Evolutionary conservation across 1,140 invertebrate species (phyloP).

Genomic region (Chelonus insularis): DNA sequence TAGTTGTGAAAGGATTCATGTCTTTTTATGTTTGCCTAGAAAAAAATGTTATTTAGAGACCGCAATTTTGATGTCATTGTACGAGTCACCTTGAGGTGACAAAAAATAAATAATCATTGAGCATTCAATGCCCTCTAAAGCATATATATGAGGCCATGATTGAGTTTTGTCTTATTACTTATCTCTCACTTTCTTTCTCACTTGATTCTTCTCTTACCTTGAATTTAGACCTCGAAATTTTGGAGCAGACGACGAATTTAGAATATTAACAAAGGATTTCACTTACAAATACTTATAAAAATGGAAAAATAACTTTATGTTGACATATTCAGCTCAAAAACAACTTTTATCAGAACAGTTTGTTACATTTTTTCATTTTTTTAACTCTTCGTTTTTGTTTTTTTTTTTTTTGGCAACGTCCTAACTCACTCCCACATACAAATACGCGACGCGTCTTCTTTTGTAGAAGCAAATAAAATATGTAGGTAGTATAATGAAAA

Average conservation of each 20-base stretch:
- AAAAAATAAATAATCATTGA: conserved; percentile 10
- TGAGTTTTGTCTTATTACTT: not conserved
- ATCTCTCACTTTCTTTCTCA: not conserved
- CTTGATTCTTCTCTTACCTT: not conserved
- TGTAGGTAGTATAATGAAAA: too few relatives aligned
- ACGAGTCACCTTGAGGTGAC: conserved; percentile 24
- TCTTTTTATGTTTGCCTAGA: too few relatives aligned
- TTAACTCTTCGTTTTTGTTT: too few relatives aligned
- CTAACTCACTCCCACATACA: too few relatives aligned
- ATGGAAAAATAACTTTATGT: not conserved
- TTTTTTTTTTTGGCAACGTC: too few relatives aligned
- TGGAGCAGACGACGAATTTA: not conserved
- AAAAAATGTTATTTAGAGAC: conserved; percentile 7
- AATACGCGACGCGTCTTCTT: too few relatives aligned
- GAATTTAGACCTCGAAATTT: not conserved
- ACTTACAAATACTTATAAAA: not conserved
- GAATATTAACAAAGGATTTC: not conserved
- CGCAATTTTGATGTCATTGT: conserved; percentile 14
- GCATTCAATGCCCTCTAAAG: conserved; percentile 9
- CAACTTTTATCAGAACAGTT: too few relatives aligned
- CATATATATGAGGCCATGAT: not conserved
- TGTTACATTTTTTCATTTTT: too few relatives aligned
- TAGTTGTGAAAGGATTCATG: not conserved
- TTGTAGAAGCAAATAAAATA: too few relatives aligned
- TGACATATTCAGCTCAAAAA: too few relatives aligned